Evolutionary conservation across 2,113 vertebrate species (phyloP).

Genomic region (Trematocara unimaculatum): DNA sequence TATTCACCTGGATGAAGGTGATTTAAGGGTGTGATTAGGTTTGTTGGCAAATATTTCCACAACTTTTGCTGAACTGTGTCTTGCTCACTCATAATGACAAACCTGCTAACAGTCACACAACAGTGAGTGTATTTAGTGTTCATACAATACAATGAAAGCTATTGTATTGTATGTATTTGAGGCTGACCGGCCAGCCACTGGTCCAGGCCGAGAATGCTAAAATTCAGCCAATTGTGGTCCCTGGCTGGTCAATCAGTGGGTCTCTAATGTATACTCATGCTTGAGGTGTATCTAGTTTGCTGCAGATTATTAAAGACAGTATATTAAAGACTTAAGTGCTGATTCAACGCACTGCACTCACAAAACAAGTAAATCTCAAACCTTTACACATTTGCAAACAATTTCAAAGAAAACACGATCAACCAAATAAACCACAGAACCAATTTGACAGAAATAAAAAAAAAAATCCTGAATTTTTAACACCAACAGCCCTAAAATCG

Average conservation of each 20-base stretch:
- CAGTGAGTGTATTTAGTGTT: not conserved
- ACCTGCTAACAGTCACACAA: not conserved
- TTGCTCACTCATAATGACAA: not conserved
- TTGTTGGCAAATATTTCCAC: not conserved
- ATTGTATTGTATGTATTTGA: not conserved
- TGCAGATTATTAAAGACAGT: not conserved
- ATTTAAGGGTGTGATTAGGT: not conserved
- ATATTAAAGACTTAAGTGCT: not conserved
- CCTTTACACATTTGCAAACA: not conserved
- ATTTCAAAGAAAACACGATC: rapidly evolving
- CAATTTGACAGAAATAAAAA: not conserved
- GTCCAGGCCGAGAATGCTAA: not conserved
- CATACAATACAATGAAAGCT: too few relatives aligned
- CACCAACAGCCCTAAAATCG: rapidly evolving
- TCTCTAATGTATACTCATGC: not conserved
- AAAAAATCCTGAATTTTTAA: not conserved
- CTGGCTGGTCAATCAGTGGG: not conserved
- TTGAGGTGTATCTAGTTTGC: not conserved
- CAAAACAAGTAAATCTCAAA: not conserved
- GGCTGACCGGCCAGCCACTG: rapidly evolving
- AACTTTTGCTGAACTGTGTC: not conserved
- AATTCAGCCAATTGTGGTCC: not conserved
- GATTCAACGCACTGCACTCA: not conserved
- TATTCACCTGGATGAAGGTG: rapidly evolving
- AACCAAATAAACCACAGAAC: not conserved